These are phyloP conservation scores for Luscinia megarhynchos DNA, from an alignment of 2,797 vertebrate genomes.

Conservation along the genomic window DNA sequence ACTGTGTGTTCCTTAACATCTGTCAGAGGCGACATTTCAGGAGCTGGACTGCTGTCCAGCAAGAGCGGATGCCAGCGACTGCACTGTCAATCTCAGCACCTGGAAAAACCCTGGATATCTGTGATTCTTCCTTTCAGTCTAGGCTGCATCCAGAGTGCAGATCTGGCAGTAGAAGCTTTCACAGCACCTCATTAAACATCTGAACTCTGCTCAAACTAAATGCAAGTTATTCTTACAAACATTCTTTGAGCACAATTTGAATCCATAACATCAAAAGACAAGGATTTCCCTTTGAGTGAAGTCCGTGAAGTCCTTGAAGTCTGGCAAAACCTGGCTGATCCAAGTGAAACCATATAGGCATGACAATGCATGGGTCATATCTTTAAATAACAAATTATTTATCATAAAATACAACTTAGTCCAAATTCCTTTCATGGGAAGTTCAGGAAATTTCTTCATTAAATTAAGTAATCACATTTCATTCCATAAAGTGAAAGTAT, in stretches of 20 bases:
- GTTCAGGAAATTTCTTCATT: background rate
- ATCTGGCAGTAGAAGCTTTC: background rate
- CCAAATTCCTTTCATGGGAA: background rate
- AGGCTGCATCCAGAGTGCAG: background rate
- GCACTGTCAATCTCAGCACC: background rate
- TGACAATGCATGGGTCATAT: rapidly evolving
- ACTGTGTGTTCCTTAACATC: background rate
- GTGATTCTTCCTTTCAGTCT: background rate
- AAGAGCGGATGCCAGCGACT: background rate
- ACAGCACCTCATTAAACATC: background rate
- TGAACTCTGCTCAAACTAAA: background rate
- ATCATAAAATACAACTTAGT: background rate
- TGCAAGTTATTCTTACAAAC: background rate
- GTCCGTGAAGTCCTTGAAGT: background rate
- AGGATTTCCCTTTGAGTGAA: background rate
- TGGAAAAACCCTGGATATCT: background rate
- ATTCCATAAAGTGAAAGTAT: background rate
- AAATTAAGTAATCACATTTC: background rate
- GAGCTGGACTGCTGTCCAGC: background rate
- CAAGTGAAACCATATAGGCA: rapidly evolving
- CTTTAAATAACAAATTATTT: background rate
- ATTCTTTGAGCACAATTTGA: background rate
- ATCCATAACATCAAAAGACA: background rate
- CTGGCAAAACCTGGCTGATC: background rate
- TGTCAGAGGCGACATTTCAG: background rate